Evolutionary conservation across 2,888 invertebrate species (phyloP).

Genomic region (Lycaena phlaeas): DNA sequence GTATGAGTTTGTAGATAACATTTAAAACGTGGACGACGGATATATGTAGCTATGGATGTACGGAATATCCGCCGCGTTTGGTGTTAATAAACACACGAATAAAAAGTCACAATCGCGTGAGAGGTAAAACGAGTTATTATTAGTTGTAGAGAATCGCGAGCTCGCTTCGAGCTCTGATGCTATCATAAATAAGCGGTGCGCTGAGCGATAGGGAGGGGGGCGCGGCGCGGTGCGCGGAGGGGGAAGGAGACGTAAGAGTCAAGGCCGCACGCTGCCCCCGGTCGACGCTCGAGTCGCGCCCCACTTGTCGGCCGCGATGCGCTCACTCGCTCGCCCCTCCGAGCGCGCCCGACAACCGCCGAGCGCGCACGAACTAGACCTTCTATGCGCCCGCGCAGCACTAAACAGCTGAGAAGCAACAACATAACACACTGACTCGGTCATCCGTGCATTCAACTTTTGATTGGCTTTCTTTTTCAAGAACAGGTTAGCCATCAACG

Average conservation of each 20-base stretch:
- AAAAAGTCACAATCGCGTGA: constrained; percentile 60
- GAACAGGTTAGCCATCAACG: constrained; percentile 32
- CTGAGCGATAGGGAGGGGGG: constrained; percentile 43
- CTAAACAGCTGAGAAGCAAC: constrained; percentile 69
- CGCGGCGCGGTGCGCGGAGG: constrained; percentile 40
- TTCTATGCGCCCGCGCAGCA: constrained; percentile 66
- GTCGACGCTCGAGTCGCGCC: constrained; percentile 84
- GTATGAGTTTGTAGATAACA: too few relatives aligned
- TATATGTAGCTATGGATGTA: too few relatives aligned
- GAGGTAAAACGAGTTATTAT: constrained; percentile 72
- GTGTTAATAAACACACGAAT: constrained; percentile 32
- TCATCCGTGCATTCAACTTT: constrained; percentile 73
- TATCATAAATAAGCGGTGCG: constrained; percentile 69
- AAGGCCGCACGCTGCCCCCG: constrained; percentile 84
- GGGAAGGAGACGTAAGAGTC: constrained; percentile 67
- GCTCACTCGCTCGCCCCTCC: constrained; percentile 45
- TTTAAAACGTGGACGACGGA: too few relatives aligned
- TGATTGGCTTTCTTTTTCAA: constrained; percentile 70
- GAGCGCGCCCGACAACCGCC: constrained; percentile 42
- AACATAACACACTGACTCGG: constrained; percentile 73
- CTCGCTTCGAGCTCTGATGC: constrained; percentile 64
- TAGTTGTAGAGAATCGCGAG: constrained; percentile 66
- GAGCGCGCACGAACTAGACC: constrained; percentile 66
- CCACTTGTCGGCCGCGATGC: constrained; percentile 53
- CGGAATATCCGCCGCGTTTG: constrained; percentile 20